Conservation (phyloP, 2,888 invertebrate species). For the Dicyrtomina minuta region DNA sequence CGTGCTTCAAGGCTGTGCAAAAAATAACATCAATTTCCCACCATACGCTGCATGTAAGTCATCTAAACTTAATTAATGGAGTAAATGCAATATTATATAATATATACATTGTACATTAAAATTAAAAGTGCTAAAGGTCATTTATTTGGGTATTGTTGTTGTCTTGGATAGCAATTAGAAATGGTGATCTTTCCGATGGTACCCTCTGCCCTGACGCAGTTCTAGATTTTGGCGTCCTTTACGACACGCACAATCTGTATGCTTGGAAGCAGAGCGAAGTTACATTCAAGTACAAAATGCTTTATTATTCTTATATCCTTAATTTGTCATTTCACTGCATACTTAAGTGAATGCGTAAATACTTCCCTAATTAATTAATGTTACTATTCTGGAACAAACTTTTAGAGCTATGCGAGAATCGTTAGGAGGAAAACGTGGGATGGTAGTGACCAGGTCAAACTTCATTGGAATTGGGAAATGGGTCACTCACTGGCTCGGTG, state of each 20-base stretch:
- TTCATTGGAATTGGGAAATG: conserved; percentile 56
- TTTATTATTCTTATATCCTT: neutral
- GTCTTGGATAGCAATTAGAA: conserved; percentile 25
- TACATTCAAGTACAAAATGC: conserved; percentile 66
- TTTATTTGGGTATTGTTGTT: neutral
- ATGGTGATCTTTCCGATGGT: conserved; percentile 54
- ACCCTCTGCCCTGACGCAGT: conserved; percentile 79
- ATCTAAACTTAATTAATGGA: neutral
- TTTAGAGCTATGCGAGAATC: conserved; percentile 34
- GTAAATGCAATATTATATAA: too few species aligned
- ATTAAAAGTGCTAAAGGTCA: neutral
- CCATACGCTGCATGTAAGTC: conserved; percentile 67
- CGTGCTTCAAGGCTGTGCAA: conserved; percentile 60
- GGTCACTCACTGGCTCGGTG: conserved; percentile 58
- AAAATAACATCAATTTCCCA: conserved; percentile 64
- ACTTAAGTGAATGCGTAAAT: neutral
- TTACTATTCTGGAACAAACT: neutral
- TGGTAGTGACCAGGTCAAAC: conserved; percentile 55
- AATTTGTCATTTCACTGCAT: neutral
- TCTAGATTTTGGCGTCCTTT: conserved; percentile 71
- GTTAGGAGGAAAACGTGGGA: conserved; percentile 42
- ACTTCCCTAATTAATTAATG: neutral
- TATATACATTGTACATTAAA: neutral
- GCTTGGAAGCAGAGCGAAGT: conserved; percentile 72
- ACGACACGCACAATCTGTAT: conserved; percentile 76